Evolutionary conservation across 2,113 vertebrate genomes (phyloP), one percentile per base, ranked within the genome.

Genomic region (Gallinago jamesoni): DNA sequence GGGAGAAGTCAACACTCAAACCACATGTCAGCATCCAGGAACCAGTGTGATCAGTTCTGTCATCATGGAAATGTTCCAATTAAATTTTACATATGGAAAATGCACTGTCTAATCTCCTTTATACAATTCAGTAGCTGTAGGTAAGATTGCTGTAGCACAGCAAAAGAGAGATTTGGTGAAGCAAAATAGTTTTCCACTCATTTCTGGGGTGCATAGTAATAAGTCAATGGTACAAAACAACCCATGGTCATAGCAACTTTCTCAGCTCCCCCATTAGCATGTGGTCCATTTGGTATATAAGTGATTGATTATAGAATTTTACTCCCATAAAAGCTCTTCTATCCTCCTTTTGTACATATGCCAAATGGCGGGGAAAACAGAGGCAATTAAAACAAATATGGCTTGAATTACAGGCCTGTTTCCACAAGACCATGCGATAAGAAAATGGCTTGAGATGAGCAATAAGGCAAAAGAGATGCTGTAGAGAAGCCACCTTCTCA

Each of bases 241-340:
- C 19, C 21, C 75, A 62, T 53, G 23, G 37, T 63, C 79, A 91
- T 78, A 93, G 23, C 14, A 95, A 87, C 7, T 85, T 92, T 93
- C 7, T 1, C 72, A 80, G 43, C 18, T 35, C 11, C 21, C 57
- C 3, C 16, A 39, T 74, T 78, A 77, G 18, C 56, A 43, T 33
- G 25, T 45, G 21, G 7, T 84, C 68, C 93, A 53, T 18, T 93
- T 83, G 81, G 19, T 56, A 93, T 62, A 31, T 31, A 77, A 90
- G 45, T 67, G 86, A 89, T 85, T 74, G 67, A 72, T 78, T 74
- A 62, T 28, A 94, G 72, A 92, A 77, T 94, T 93, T 92, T 74
- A 83, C 35, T 94, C 59, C 75, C 87, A 95, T 93, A 87, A 95
- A 96, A 93, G 45, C 79, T 91, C 69, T 92, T 88, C 73, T 83